phyloP scores from a whole-genome alignment of 2,113 vertebrate species.

The Dipodomys stephensi region DNA sequence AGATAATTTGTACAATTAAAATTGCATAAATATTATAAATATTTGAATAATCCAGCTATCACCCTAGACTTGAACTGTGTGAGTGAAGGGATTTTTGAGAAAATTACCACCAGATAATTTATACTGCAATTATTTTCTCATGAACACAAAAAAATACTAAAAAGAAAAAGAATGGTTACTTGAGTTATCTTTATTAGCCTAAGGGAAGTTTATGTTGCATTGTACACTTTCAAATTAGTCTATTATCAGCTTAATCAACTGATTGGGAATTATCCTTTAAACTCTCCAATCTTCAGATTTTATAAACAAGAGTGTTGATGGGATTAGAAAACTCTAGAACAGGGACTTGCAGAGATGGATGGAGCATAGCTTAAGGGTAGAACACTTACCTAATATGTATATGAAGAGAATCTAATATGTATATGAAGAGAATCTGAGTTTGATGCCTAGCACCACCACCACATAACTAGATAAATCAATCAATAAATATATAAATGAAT shows the following conservation, averaged over 20 bases:
- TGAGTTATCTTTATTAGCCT: neutral
- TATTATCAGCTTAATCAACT: neutral
- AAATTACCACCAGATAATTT: neutral
- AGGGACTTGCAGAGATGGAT: too few species aligned
- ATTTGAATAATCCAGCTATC: neutral
- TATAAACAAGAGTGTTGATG: neutral
- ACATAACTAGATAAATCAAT: too few species aligned
- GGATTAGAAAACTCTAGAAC: neutral
- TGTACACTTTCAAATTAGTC: constrained; percentile 15
- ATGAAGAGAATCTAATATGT: neutral
- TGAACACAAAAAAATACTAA: neutral
- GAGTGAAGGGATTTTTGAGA: neutral
- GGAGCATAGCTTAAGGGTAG: too few species aligned
- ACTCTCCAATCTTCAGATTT: neutral
- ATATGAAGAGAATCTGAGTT: neutral
- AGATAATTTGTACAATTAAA: neutral
- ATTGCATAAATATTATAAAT: neutral
- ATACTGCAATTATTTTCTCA: neutral
- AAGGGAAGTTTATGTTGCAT: neutral
- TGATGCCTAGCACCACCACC: neutral
- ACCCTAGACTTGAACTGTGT: neutral
- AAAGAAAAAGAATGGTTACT: neutral
- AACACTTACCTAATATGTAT: neutral
- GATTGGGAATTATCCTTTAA: neutral
- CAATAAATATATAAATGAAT: neutral